A percentile compares a stretch with the other conserved stretches of the same genome.
Conservation (phyloP, 1,140 invertebrate genomes). For the Belonocnema kinseyi region DNA sequence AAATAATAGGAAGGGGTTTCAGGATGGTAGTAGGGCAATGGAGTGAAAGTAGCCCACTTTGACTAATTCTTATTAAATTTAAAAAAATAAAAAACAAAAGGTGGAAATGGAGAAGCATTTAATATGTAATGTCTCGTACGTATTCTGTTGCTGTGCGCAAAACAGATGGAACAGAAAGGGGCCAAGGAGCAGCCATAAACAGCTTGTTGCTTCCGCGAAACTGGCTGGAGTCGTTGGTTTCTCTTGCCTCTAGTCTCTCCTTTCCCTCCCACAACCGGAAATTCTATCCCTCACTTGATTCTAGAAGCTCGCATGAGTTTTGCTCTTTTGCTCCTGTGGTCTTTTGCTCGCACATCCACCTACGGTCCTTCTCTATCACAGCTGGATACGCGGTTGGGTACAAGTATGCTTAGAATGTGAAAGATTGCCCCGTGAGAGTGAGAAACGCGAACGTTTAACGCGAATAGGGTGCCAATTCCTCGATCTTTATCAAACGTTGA, state of each 20-base stretch:
- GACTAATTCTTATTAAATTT: no score
- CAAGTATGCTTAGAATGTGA: constrained; percentile 71
- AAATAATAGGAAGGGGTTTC: no score
- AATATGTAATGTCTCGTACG: not conserved
- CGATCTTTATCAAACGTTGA: not conserved
- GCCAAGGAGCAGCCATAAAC: constrained; percentile 72
- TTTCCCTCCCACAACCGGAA: constrained; percentile 5
- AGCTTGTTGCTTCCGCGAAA: constrained; percentile 75
- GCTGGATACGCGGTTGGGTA: constrained; percentile 52
- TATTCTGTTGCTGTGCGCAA: constrained; percentile 28
- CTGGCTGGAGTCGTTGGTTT: constrained; percentile 40
- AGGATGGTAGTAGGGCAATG: no score
- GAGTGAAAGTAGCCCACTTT: no score
- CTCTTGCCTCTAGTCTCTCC: constrained; percentile 36
- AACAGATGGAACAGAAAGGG: constrained; percentile 47
- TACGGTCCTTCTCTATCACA: constrained; percentile 46
- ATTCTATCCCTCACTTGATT: constrained; percentile 45
- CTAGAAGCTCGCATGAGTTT: constrained; percentile 44
- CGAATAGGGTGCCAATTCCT: constrained; percentile 37
- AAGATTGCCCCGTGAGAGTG: constrained; percentile 60
- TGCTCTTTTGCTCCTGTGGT: no score
- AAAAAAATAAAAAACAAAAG: no score
- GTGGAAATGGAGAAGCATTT: no score
- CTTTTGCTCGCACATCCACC: constrained; percentile 1
- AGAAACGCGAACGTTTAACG: constrained; percentile 40